A percentile compares a stretch with the other conserved stretches of the same genome.
These are phyloP conservation scores for Drosophila flavopinicola DNA, from an alignment of 2,888 invertebrate genomes.

Conservation along the genomic window DNA sequence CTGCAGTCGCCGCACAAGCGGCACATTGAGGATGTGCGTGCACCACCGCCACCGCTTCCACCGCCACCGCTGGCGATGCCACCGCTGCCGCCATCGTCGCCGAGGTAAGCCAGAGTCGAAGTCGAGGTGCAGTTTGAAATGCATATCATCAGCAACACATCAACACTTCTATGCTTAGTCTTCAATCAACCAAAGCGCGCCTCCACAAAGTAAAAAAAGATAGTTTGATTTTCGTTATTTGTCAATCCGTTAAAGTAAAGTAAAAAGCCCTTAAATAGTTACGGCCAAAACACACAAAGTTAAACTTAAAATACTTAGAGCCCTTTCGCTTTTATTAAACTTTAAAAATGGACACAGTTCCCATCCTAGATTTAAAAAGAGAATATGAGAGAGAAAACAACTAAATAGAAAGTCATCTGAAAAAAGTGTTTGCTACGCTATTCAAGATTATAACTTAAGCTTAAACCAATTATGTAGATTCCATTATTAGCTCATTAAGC, in stretches of 20 bases:
- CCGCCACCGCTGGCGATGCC: constrained; percentile 76
- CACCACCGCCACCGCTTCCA: constrained; percentile 78
- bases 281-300: constrained; percentile 49
- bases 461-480: background rate
- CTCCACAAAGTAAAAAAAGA: constrained; percentile 11
- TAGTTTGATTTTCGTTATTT: constrained; percentile 36
- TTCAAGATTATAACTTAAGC: constrained; percentile 10
- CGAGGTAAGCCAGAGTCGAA: constrained; percentile 80
- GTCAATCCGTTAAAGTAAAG: background rate
- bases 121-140: constrained; percentile 42
- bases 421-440: constrained; percentile 76
- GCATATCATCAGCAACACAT: constrained; percentile 69
- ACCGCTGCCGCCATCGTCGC: constrained; percentile 78
- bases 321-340: constrained; percentile 34
- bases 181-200: constrained; percentile 79
- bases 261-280: constrained; percentile 56
- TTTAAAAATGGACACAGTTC: constrained; percentile 53
- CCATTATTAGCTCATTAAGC: constrained; percentile 28
- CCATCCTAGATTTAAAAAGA: constrained; percentile 49
- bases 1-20: constrained; percentile 83
- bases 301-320: constrained; percentile 34
- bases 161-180: constrained; percentile 74
- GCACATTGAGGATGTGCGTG: constrained; percentile 79
- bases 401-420: constrained; percentile 10
- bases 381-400: constrained; percentile 15